phyloP scores from a whole-genome alignment of 2,113 vertebrate genomes.

The Noturus placidus region DNA sequence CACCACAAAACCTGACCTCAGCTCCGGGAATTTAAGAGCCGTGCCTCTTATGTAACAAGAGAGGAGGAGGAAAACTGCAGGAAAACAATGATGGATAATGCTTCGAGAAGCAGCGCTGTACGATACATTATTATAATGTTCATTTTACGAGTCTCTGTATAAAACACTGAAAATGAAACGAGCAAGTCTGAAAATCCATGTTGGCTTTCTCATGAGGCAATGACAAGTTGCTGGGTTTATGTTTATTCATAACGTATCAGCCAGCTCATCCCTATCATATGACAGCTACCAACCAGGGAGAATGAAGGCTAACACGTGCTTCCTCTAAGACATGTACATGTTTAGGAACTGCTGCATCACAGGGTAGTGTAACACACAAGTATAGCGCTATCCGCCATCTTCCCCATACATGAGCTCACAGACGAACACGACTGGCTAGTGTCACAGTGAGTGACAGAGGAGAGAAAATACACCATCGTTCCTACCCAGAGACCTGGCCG shows the following conservation, averaged over 20 bases:
- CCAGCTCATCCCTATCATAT: not conserved
- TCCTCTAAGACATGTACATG: not conserved
- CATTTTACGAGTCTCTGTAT: not conserved
- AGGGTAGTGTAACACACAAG: not conserved
- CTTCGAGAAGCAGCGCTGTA: not conserved
- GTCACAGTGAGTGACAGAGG: not conserved
- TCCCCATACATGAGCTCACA: not conserved
- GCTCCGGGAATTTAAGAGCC: constrained; percentile 42
- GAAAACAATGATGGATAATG: constrained; percentile 48
- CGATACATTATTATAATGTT: not conserved
- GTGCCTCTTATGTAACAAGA: constrained; percentile 47
- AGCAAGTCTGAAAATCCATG: not conserved
- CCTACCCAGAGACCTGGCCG: not conserved
- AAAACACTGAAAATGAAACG: not conserved
- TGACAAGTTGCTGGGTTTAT: not conserved
- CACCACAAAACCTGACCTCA: constrained; percentile 46
- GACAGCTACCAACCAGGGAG: not conserved
- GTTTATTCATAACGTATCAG: not conserved
- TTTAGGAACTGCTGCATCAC: not conserved
- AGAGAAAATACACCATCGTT: not conserved
- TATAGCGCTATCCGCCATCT: not conserved
- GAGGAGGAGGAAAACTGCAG: constrained; percentile 25
- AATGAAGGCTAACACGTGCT: not conserved
- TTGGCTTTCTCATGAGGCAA: not conserved
- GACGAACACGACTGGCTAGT: not conserved